Evolutionary conservation across 35 echinoderm and acorn worm species (phyloP).

Genomic region (Hemicentrotus pulcherrimus): DNA sequence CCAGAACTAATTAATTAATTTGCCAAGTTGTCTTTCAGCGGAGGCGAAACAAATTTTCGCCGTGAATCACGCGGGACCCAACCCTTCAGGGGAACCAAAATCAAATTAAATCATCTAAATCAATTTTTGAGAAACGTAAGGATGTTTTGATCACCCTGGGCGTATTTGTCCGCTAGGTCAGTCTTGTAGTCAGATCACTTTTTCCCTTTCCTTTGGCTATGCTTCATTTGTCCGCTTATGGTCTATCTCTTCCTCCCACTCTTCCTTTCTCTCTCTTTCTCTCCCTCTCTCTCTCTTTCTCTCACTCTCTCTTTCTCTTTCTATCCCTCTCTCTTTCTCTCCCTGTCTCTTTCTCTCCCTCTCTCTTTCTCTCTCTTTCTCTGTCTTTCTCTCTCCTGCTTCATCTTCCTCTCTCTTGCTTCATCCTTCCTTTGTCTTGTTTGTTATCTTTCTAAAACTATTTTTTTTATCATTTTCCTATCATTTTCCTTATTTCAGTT

Average conservation of each 20-base stretch:
- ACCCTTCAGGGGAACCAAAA: background rate
- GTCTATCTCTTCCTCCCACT: no score
- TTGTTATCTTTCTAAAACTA: no score
- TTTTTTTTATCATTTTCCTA: no score
- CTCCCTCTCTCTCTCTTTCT: no score
- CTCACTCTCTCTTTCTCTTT: background rate
- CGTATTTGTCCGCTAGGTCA: background rate
- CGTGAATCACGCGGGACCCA: background rate
- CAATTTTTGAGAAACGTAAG: background rate
- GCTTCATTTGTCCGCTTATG: background rate
- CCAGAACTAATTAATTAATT: conserved; percentile 44
- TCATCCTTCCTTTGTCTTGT: no score
- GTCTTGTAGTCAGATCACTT: background rate
- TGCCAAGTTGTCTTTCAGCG: background rate
- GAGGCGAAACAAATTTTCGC: background rate
- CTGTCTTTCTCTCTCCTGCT: no score
- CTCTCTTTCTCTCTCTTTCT: background rate
- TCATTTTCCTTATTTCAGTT: no score
- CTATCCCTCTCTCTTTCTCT: background rate
- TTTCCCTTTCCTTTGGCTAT: background rate
- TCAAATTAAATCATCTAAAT: conserved; percentile 15
- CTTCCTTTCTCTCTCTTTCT: no score
- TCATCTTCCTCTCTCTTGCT: no score
- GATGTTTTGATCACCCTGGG: conserved; percentile 4
- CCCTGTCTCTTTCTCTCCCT: background rate